A percentile compares a stretch with the other conserved stretches of the same genome.
Conservation (phyloP, 2,797 vertebrate genomes). For the Bovichtus diacanthus region DNA sequence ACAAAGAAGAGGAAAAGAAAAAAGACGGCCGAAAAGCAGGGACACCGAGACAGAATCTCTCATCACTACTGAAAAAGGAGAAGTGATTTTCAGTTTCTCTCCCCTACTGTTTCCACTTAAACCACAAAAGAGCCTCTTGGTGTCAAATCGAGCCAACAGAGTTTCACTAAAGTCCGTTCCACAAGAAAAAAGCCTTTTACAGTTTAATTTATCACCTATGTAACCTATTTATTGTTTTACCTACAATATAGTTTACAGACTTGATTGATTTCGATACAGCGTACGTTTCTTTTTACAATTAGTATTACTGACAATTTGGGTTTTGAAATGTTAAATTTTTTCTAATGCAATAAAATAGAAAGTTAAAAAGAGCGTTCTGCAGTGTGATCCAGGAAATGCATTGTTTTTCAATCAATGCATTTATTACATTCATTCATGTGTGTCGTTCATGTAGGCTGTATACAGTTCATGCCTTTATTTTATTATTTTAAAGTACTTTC, state of each 20-base stretch:
- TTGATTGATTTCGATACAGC: not conserved
- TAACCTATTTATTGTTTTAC: not conserved
- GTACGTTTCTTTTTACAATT: not conserved
- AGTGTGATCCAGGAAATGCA: not conserved
- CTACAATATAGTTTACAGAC: not conserved
- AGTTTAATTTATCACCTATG: not conserved
- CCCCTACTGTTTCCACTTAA: slow-evolving; percentile 58
- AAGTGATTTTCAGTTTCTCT: slow-evolving; percentile 41
- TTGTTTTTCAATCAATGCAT: not conserved
- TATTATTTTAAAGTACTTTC: not conserved
- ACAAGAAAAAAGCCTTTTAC: slow-evolving; percentile 40
- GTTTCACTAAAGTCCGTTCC: slow-evolving; percentile 57
- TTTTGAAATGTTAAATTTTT: not conserved
- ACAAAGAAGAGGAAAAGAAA: slow-evolving; percentile 3
- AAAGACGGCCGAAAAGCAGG: not conserved
- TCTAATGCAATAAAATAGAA: not conserved
- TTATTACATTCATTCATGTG: too few relatives aligned
- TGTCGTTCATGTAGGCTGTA: too few relatives aligned
- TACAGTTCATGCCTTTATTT: not conserved
- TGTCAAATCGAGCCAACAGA: slow-evolving; percentile 67
- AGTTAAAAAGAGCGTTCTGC: not conserved
- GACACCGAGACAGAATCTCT: slow-evolving; percentile 52
- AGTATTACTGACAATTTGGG: not conserved
- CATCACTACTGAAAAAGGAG: slow-evolving; percentile 54
- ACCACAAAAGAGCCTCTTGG: slow-evolving; percentile 66